A percentile compares a stretch with the other conserved stretches of the same genome.
These are phyloP conservation scores for Todiramphus saurophagus DNA, from an alignment of 2,113 vertebrate genomes.

Conservation along the genomic window DNA sequence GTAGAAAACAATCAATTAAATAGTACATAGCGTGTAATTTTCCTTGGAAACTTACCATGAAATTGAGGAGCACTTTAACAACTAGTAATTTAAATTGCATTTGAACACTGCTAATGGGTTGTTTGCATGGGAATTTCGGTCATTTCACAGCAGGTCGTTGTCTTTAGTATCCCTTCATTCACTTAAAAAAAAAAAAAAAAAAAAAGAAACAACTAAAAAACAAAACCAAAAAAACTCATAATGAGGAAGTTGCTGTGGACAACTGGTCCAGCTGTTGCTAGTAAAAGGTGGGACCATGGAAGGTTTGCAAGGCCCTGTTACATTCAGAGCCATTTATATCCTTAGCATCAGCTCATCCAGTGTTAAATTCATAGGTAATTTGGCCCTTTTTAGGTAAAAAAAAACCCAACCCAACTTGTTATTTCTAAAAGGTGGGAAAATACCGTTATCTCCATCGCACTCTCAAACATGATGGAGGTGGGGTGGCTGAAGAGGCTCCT, in stretches of 20 bases:
- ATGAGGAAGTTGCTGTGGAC: background rate
- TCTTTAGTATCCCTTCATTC: slow-evolving; percentile 62
- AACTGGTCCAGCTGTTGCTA: background rate
- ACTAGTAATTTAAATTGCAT: slow-evolving; percentile 79
- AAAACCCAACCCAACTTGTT: background rate
- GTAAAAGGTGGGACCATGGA: background rate
- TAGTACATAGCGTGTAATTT: slow-evolving; percentile 78
- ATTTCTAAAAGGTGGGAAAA: background rate
- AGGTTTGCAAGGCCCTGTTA: background rate
- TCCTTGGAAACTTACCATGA: slow-evolving; percentile 77
- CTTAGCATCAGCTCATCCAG: background rate
- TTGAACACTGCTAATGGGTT: slow-evolving; percentile 76
- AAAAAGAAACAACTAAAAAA: background rate
- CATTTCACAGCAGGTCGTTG: slow-evolving; percentile 66
- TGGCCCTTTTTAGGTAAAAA: background rate
- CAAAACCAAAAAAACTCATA: background rate
- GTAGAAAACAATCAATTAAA: slow-evolving; percentile 82
- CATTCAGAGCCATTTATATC: background rate
- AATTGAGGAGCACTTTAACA: slow-evolving; percentile 78
- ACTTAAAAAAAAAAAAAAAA: slow-evolving; percentile 14
- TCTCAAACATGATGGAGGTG: fast-evolving
- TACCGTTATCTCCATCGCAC: fast-evolving
- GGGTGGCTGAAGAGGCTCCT: background rate
- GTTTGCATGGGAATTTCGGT: slow-evolving; percentile 76
- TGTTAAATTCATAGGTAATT: background rate